Conservation (phyloP, 2,113 vertebrate genomes). For the Carettochelys insculpta region DNA sequence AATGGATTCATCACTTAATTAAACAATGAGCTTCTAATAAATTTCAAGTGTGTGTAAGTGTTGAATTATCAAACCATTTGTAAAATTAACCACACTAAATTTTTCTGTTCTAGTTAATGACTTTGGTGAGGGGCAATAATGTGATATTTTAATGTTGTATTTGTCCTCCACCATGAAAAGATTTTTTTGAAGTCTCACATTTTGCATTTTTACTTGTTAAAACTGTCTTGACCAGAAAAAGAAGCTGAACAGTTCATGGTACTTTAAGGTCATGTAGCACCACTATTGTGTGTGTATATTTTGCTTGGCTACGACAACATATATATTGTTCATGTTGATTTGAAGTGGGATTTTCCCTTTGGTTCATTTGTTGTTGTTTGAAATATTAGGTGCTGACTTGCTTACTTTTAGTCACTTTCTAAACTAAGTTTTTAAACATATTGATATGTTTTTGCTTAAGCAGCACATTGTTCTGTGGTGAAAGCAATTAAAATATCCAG, state of each 20-base stretch:
- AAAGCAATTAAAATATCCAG: constrained; percentile 10
- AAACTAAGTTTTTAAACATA: background rate
- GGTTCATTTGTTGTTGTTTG: background rate
- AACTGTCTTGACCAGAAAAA: background rate
- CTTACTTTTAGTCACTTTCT: background rate
- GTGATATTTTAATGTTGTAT: background rate
- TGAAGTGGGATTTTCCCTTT: background rate
- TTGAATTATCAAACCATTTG: background rate
- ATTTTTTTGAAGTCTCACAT: background rate
- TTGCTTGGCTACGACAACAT: background rate
- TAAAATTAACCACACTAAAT: background rate
- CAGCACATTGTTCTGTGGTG: background rate
- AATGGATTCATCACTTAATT: background rate
- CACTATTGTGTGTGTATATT: background rate
- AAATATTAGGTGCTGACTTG: background rate
- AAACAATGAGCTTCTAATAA: constrained; percentile 1
- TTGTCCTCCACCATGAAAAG: background rate
- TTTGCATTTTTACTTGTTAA: background rate
- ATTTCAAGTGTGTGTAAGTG: background rate
- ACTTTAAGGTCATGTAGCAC: accelerated
- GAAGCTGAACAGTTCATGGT: background rate
- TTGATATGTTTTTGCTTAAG: background rate
- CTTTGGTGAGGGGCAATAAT: background rate
- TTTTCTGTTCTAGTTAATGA: constrained; percentile 10
- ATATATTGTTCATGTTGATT: background rate